Conservation (phyloP, 1,140 invertebrate genomes). For the Monochamus saltuarius region DNA sequence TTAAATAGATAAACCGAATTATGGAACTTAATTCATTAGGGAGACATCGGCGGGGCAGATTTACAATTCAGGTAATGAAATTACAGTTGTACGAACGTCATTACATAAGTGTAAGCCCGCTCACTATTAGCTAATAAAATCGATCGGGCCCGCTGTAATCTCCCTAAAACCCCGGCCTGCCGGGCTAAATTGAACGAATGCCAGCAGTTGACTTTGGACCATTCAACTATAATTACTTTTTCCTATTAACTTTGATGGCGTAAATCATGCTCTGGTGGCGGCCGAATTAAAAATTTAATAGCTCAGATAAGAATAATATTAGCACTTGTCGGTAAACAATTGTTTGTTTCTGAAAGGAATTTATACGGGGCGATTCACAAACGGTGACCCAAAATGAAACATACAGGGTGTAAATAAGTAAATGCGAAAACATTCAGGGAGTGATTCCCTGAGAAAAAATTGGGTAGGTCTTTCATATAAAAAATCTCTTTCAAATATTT, state of each 20-base stretch:
- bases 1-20: slow-evolving; percentile 39
- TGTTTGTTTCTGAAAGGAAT: no score
- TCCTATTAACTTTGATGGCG: slow-evolving; percentile 17
- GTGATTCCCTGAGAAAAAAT: no score
- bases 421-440: no score
- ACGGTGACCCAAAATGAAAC: no score
- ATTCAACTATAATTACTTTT: slow-evolving; percentile 25
- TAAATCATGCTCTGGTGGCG: slow-evolving; percentile 17
- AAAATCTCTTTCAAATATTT: no score
- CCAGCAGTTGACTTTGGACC: slow-evolving; percentile 22
- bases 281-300: not conserved
- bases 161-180: slow-evolving; percentile 37
- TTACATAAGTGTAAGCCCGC: slow-evolving; percentile 49
- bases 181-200: slow-evolving; percentile 33
- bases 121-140: slow-evolving; percentile 51
- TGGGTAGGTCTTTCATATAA: no score
- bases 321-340: no score
- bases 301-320: no score
- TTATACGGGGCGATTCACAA: no score
- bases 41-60: slow-evolving; percentile 44
- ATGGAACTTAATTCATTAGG: slow-evolving; percentile 44
- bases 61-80: slow-evolving; percentile 48
- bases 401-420: no score
- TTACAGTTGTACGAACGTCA: slow-evolving; percentile 49
- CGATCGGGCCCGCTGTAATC: slow-evolving; percentile 41